These are phyloP conservation scores for Hemicentrotus pulcherrimus DNA, from an alignment of 35 echinoderm and acorn worm species.

Conservation along the genomic window DNA sequence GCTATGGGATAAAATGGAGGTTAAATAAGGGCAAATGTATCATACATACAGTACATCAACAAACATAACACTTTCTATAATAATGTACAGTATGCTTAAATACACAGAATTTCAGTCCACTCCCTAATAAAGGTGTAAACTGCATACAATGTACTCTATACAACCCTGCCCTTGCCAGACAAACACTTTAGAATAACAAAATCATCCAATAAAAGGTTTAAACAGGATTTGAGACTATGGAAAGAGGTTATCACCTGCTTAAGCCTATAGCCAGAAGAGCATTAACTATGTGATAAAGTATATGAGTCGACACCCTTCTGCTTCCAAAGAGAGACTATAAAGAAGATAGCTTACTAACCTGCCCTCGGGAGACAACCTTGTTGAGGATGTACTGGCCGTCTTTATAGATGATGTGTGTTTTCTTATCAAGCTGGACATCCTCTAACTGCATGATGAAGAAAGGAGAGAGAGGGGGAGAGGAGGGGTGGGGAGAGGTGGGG, in stretches of 20 bases:
- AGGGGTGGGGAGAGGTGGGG: background rate
- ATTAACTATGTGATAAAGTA: too few species aligned
- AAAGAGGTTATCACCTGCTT: background rate
- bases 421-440: conserved; percentile 95
- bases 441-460: conserved; percentile 74
- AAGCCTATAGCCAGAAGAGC: too few species aligned
- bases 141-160: too few species aligned
- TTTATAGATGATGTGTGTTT: conserved; percentile 88
- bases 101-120: too few species aligned
- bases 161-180: background rate
- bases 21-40: too few species aligned
- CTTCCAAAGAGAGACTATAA: too few species aligned
- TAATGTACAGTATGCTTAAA: too few species aligned
- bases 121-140: too few species aligned
- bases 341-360: conserved; percentile 64
- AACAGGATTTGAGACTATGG: background rate
- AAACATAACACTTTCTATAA: too few species aligned
- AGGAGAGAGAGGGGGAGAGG: background rate
- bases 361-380: conserved; percentile 91
- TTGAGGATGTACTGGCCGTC: conserved; percentile 96
- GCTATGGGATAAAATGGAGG: too few species aligned
- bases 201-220: background rate
- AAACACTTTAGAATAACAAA: background rate
- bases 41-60: too few species aligned
- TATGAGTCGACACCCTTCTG: too few species aligned